These are phyloP conservation scores for Odontothrips loti DNA, from an alignment of 2,888 invertebrate genomes.

Conservation along the genomic window DNA sequence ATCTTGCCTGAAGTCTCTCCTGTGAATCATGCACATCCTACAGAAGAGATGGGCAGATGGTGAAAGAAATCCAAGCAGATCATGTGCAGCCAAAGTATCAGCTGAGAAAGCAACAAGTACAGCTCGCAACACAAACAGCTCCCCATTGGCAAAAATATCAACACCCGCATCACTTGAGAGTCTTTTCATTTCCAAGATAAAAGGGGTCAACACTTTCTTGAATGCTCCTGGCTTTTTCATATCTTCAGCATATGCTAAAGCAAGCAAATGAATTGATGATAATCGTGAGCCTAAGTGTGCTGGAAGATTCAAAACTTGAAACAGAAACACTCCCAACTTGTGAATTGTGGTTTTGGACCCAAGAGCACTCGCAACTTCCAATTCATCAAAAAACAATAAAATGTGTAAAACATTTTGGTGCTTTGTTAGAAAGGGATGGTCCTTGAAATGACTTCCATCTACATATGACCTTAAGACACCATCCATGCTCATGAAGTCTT, in stretches of 20 bases:
- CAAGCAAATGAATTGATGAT: neutral
- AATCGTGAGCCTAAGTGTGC: neutral
- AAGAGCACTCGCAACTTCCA: neutral
- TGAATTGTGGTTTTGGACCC: neutral
- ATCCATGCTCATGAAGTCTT: neutral
- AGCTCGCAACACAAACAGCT: neutral
- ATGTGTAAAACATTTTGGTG: neutral
- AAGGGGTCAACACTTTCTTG: neutral
- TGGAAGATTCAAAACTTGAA: neutral
- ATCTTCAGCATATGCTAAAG: neutral
- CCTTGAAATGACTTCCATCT: neutral
- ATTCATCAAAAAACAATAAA: neutral
- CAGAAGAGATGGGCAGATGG: neutral
- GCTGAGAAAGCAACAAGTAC: neutral
- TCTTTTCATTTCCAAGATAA: neutral
- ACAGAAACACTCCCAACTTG: neutral
- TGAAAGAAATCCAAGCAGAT: neutral
- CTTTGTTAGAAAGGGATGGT: neutral
- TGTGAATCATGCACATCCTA: neutral
- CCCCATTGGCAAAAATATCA: neutral
- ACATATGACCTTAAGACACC: neutral
- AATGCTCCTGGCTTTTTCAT: neutral
- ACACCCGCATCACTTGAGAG: neutral
- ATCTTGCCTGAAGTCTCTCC: neutral
- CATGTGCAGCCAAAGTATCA: neutral